A percentile compares a stretch with the other conserved stretches of the same genome.
phyloP scores from a whole-genome alignment of 2,888 invertebrate genomes.

The Magallana nippona region DNA sequence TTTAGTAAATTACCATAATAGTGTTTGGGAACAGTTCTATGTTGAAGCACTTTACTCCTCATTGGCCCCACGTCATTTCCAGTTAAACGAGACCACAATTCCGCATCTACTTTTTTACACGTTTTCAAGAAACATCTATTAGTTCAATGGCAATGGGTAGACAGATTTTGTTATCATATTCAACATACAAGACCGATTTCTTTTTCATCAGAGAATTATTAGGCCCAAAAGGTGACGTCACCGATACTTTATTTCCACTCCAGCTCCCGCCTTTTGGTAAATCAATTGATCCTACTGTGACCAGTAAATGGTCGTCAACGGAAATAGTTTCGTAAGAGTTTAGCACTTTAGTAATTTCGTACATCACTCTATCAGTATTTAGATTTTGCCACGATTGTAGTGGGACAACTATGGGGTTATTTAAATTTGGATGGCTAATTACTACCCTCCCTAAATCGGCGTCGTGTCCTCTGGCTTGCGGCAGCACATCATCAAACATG shows the following conservation, averaged over 20 bases:
- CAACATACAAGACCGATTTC: conserved; percentile 43
- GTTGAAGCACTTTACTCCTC: conserved; percentile 5
- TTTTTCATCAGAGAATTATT: conserved; percentile 45
- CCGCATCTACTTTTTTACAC: conserved; percentile 40
- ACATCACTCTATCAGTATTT: conserved; percentile 46
- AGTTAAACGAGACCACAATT: conserved; percentile 30
- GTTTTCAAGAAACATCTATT: conserved; percentile 39
- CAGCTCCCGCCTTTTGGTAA: conserved; percentile 45
- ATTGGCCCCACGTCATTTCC: not conserved
- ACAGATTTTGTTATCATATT: conserved; percentile 42
- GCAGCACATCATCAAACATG: conserved; percentile 35
- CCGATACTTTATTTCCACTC: conserved; percentile 41
- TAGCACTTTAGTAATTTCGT: conserved; percentile 47
- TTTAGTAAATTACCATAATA: conserved; percentile 39
- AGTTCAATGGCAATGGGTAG: conserved; percentile 43
- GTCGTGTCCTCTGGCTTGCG: conserved; percentile 46
- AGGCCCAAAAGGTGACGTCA: conserved; percentile 43
- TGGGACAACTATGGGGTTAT: conserved; percentile 54
- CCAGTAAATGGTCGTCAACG: conserved; percentile 43
- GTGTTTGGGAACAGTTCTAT: conserved; percentile 29
- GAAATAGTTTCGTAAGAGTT: conserved; percentile 48
- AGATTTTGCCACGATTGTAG: conserved; percentile 49
- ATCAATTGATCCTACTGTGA: conserved; percentile 44
- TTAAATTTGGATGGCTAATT: conserved; percentile 44
- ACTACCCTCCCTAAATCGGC: conserved; percentile 49